A percentile compares a stretch with the other conserved stretches of the same genome.
These are phyloP conservation scores for Chalcosyrphus nemorum DNA, from an alignment of 2,888 invertebrate species.

Conservation along the genomic window DNA sequence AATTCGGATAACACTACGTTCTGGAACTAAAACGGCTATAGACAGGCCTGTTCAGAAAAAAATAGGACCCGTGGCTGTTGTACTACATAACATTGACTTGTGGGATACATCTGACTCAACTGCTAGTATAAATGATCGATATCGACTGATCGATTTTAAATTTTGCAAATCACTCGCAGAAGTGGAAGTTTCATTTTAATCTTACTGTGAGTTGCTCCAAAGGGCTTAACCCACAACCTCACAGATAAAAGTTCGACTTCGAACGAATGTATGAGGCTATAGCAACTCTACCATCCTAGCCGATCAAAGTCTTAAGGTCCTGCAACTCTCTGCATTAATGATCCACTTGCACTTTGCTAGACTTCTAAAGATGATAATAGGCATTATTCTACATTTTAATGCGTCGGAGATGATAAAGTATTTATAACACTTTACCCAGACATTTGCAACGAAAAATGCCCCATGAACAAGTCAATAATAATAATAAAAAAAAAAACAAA, in stretches of 20 bases:
- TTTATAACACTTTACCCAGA: slow-evolving; percentile 9
- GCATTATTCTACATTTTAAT: slow-evolving; percentile 15
- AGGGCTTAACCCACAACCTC: neutral
- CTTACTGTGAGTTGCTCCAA: neutral
- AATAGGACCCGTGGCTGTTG: too few relatives aligned
- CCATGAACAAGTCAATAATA: neutral
- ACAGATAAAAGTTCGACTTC: neutral
- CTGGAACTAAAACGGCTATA: too few relatives aligned
- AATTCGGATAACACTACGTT: too few relatives aligned
- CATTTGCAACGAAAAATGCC: slow-evolving; percentile 18
- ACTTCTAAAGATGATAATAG: slow-evolving; percentile 10
- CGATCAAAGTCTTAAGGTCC: slow-evolving; percentile 23
- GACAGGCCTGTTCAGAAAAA: too few relatives aligned
- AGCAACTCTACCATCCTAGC: neutral
- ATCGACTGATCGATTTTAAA: neutral
- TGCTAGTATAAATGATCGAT: too few relatives aligned
- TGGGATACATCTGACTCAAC: too few relatives aligned
- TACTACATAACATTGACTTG: too few relatives aligned
- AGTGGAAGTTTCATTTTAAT: neutral
- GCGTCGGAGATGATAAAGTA: slow-evolving; percentile 11
- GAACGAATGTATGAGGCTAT: neutral
- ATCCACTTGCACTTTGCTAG: neutral
- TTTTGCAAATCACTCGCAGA: neutral
- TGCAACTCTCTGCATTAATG: neutral
- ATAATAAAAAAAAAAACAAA: neutral